phyloP scores from a whole-genome alignment of 2,113 vertebrate genomes.

The Cyphomyrus discorhynchus region DNA sequence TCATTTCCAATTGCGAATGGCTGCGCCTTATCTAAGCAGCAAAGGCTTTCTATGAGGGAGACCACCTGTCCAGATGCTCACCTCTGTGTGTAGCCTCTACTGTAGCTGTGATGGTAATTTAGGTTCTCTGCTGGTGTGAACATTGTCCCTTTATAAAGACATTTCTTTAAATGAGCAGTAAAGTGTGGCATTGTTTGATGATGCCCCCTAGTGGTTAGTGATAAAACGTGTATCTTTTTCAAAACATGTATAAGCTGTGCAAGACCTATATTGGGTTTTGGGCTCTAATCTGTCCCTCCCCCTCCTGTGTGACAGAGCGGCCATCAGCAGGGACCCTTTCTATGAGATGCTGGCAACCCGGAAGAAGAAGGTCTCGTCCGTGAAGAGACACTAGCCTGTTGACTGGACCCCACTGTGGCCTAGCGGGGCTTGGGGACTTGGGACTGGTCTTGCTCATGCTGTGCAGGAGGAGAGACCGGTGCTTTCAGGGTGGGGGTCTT shows the following conservation, averaged over 20 bases:
- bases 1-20: neutral
- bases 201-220: neutral
- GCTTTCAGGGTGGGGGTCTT: neutral
- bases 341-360: constrained; percentile 94
- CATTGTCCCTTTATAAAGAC: neutral
- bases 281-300: neutral
- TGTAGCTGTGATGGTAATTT: neutral
- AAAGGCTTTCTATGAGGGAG: neutral
- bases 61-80: neutral
- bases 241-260: neutral
- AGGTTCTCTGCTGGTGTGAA: neutral
- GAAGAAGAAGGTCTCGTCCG: constrained; percentile 93
- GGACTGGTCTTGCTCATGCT: neutral
- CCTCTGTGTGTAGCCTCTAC: neutral
- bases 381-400: constrained; percentile 73
- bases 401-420: constrained; percentile 10
- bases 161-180: neutral
- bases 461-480: neutral
- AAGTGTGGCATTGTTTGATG: neutral
- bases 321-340: constrained; percentile 96
- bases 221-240: neutral
- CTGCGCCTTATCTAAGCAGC: neutral
- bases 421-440: constrained; percentile 12
- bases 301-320: constrained; percentile 64
- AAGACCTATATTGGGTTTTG: neutral